phyloP scores from a whole-genome alignment of 2,888 invertebrate species.

The Agrochola lota region DNA sequence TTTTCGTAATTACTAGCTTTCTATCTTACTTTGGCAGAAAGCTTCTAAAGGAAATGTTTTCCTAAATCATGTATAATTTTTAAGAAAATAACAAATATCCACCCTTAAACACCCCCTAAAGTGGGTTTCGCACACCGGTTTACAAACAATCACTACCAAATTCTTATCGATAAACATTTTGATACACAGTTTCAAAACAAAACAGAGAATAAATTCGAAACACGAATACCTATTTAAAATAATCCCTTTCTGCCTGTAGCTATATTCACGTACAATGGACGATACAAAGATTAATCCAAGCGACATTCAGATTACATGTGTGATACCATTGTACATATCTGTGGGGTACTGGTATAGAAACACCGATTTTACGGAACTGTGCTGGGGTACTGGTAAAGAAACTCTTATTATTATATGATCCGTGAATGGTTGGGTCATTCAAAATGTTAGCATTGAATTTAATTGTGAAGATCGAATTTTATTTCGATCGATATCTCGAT shows the following conservation, averaged over 20 bases:
- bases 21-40: background rate
- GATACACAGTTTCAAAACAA: slow-evolving; percentile 1
- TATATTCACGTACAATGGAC: slow-evolving; percentile 51
- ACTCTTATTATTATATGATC: slow-evolving; percentile 27
- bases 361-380: slow-evolving; percentile 42
- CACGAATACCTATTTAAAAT: slow-evolving; percentile 61
- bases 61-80: background rate
- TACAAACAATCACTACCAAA: background rate
- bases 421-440: slow-evolving; percentile 10
- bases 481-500: slow-evolving; percentile 7
- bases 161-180: slow-evolving; percentile 1
- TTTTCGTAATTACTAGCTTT: background rate
- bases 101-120: too few species aligned
- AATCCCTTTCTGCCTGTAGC: slow-evolving; percentile 54
- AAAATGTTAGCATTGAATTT: slow-evolving; percentile 11
- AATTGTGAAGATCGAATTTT: slow-evolving; percentile 16
- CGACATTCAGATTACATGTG: slow-evolving; percentile 75
- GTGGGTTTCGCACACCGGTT: background rate
- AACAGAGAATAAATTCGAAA: slow-evolving; percentile 21
- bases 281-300: slow-evolving; percentile 73
- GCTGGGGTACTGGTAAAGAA: slow-evolving; percentile 17
- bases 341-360: slow-evolving; percentile 25
- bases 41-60: background rate
- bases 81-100: background rate
- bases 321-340: slow-evolving; percentile 59